A percentile compares a stretch with the other conserved stretches of the same genome.
Evolutionary conservation across 2,113 vertebrate genomes (phyloP).

Genomic region (Nothocercus julius): DNA sequence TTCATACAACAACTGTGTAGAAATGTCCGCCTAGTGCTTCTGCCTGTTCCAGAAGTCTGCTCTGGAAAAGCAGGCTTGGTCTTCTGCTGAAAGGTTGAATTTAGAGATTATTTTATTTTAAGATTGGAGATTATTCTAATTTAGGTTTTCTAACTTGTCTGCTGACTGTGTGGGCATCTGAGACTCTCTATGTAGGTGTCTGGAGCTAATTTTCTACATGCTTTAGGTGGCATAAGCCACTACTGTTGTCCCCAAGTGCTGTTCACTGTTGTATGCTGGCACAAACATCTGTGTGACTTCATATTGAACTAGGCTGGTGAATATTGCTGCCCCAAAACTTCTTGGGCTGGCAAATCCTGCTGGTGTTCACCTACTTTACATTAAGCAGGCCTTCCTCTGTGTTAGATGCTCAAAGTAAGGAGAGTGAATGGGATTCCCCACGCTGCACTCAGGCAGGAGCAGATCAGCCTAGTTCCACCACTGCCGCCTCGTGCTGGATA

Average conservation of each 20-base stretch:
- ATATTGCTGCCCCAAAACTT: background rate
- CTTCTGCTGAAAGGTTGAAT: background rate
- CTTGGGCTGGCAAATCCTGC: background rate
- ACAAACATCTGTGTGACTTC: background rate
- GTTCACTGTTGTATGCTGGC: background rate
- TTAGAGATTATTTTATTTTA: background rate
- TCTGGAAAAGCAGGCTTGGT: background rate
- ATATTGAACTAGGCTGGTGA: background rate
- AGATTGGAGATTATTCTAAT: background rate
- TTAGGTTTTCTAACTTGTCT: background rate
- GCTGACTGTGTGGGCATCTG: background rate
- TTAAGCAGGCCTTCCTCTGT: background rate
- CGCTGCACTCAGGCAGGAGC: background rate
- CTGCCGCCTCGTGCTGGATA: background rate
- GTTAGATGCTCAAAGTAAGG: background rate
- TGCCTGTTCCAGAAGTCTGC: background rate
- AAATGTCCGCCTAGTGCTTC: background rate
- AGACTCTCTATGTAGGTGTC: background rate
- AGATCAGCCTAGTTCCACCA: background rate
- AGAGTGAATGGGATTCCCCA: background rate
- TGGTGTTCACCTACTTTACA: background rate
- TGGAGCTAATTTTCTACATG: background rate
- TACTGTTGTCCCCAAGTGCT: fast-evolving
- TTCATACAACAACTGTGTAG: background rate
- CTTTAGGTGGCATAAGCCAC: background rate